Evolutionary conservation across 2,113 vertebrate genomes (phyloP), one percentile per base, ranked within the genome.

Genomic region (Neolamprologus ventralis): DNA sequence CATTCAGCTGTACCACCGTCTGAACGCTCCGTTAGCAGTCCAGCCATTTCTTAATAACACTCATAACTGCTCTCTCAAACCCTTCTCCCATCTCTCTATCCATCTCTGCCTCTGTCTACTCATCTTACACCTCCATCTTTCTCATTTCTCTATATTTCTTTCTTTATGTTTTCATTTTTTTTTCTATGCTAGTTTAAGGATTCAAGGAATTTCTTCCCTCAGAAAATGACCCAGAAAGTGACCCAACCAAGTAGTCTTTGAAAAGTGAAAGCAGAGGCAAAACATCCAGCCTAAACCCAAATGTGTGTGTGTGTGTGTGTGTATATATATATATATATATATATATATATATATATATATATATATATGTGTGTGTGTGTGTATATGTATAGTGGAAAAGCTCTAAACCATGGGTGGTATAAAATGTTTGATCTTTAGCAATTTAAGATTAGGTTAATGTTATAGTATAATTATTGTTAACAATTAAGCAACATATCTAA

Each of bases 41-140:
- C 45, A 88, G 65, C 84, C 83, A 60, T 90, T 93, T 92, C 83
- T 93, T 92, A 92, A 93, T 93, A 93, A 89, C 87, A 83, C 86
- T 91, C 83, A n/a, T 89, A 93, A 88, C 81, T 19, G 87, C 71
- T 89, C 84, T 79, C 17, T 58, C 81, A 91, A 83, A 82, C 75
- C 21, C 80, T 57, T 78, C 78, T 80, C 37, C 71, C n/a, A 3
- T 75, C 53, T n/a, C n/a, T 28, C 63, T 55, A 6, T 82, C 68
- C 16, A 42, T 86, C 31, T 81, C 65, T 45, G 17, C 78, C 19
- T 75, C 35, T 75, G 16, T 37, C 26, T 79, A 9, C 51, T 71
- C 23, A 7, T 49, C 75, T 33, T 63, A 9, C 19, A 10, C 21
- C 12, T 35, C 85, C 53, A 5, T 82, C 84, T 16, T 31, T 63